A percentile compares a stretch with the other conserved stretches of the same genome.
These are phyloP conservation scores for Chlorocebus sabaeus DNA, from an alignment of 2,113 vertebrate genomes.

Conservation along the genomic window DNA sequence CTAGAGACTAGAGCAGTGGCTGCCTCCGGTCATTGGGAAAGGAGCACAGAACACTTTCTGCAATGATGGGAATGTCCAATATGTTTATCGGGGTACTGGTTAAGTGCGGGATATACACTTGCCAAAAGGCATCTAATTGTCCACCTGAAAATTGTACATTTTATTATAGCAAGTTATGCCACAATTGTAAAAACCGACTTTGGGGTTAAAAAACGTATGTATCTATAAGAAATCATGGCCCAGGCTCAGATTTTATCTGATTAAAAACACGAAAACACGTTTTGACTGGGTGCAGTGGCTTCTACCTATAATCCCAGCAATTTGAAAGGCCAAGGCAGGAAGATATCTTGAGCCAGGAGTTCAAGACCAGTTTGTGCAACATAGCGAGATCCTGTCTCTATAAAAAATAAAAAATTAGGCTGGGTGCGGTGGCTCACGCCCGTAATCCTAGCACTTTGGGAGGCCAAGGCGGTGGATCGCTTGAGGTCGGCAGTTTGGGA, in stretches of 20 bases:
- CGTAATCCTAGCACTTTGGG: no score
- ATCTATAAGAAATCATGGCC: not conserved
- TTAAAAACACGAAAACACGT: not conserved
- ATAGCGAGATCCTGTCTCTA: no score
- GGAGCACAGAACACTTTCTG: not conserved
- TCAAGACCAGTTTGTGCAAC: no score
- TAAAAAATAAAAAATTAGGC: no score
- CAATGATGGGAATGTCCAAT: not conserved
- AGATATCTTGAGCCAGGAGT: no score
- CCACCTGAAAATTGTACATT: not conserved
- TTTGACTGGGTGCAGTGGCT: no score
- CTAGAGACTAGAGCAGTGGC: not conserved
- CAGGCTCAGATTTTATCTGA: not conserved
- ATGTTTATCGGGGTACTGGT: fast-evolving
- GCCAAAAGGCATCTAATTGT: not conserved
- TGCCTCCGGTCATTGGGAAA: fast-evolving
- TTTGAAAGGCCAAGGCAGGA: no score
- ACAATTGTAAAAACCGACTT: not conserved
- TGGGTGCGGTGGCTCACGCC: no score
- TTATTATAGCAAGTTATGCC: not conserved
- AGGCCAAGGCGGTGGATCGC: no score
- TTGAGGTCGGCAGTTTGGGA: no score
- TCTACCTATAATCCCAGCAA: no score
- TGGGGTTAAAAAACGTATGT: not conserved
- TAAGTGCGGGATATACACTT: not conserved